phyloP scores from a whole-genome alignment of 1,140 invertebrate species.

The Aphelenchoides fujianensis region DNA sequence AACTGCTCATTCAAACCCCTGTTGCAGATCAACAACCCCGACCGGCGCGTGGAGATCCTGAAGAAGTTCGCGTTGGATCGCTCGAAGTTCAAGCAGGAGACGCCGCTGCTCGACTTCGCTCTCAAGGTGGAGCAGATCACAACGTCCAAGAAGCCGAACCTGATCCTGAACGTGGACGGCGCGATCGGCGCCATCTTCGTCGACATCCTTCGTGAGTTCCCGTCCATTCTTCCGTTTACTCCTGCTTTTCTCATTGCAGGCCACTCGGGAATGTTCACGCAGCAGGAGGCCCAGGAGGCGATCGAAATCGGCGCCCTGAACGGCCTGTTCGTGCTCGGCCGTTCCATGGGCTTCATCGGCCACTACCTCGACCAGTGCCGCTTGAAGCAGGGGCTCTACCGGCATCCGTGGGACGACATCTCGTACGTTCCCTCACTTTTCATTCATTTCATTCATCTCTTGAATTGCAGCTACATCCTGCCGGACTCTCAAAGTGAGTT shows the following conservation, averaged over 20 bases:
- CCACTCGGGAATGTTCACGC: conserved; percentile 85
- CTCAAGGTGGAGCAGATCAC: conserved; percentile 98
- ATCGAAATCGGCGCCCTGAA: conserved; percentile 96
- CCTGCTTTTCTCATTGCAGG: conserved; percentile 42
- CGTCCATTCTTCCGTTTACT: conserved; percentile 60
- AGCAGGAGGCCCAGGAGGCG: conserved; percentile 94
- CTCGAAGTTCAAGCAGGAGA: conserved; percentile 71
- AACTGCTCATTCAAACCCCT: conserved; percentile 27
- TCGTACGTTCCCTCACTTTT: too few species aligned
- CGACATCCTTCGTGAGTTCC: conserved; percentile 75
- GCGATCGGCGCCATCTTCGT: conserved; percentile 95
- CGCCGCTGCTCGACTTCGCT: conserved; percentile 87
- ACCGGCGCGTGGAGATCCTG: conserved; percentile 90
- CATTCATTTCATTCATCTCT: too few species aligned
- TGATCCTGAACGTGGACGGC: conserved; percentile 98
- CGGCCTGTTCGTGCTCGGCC: conserved; percentile 92
- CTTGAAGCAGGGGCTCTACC: conserved; percentile 95
- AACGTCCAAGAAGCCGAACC: conserved; percentile 96
- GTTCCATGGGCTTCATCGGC: conserved; percentile 96
- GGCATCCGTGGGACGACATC: conserved; percentile 99
- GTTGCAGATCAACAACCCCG: conserved; percentile 92
- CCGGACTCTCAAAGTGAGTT: background rate
- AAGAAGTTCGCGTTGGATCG: conserved; percentile 79
- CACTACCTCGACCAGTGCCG: conserved; percentile 98
- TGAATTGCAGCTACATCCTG: background rate